Base-by-base conservation (phyloP, 2,797 vertebrate species). In the Morelia viridis region DNA sequence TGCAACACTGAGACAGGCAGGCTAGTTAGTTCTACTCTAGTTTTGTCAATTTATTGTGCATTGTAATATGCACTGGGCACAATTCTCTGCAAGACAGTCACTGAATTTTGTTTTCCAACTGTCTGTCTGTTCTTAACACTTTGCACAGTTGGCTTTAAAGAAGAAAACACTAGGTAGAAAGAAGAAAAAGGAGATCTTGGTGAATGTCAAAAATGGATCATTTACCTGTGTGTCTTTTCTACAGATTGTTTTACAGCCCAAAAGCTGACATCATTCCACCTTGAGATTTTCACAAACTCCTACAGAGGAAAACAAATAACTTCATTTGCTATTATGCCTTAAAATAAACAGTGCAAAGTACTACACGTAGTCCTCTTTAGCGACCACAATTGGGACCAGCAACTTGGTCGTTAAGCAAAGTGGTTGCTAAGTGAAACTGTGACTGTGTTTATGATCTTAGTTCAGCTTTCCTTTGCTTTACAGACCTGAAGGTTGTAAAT, bases 201-300 rank as follows among this genome's bases (percentile, higher is more conserved):
- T 80, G 71, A 76, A 89, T 76, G 17, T 61, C 4, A 22, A n/a
- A 93, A 86, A 35, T 93, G 31, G 62, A 53, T 87, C 11, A 89
- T 60, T 97, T 96, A 99, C 99, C 99, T 98, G 96, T 99, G 99
- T 10, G 99, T 99, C 96, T 99, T 99, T 95, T 99, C 98, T 96
- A 99, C 99, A 0, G 99, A 99, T 11, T 99, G 99, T 90, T 99
- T 99, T 96, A 99, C 98, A 94, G 99, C 98, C 99, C 99, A 99
- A 97, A 99, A 99, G 96, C 98, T 99, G 94, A 99, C 98, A n/a
- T 99, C 99, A 65, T 99, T 99, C 99, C 99, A 99, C 93, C 97
- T 99, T 1, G 98, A 99, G 97, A 99, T 99, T 97, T 99, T 99
- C 90, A 99, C 98, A 98, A 99, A 99, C 96, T 98, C 99, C 99